These are phyloP conservation scores for Kryptopterus vitreolus DNA, from an alignment of 2,797 vertebrate genomes.

Conservation along the genomic window DNA sequence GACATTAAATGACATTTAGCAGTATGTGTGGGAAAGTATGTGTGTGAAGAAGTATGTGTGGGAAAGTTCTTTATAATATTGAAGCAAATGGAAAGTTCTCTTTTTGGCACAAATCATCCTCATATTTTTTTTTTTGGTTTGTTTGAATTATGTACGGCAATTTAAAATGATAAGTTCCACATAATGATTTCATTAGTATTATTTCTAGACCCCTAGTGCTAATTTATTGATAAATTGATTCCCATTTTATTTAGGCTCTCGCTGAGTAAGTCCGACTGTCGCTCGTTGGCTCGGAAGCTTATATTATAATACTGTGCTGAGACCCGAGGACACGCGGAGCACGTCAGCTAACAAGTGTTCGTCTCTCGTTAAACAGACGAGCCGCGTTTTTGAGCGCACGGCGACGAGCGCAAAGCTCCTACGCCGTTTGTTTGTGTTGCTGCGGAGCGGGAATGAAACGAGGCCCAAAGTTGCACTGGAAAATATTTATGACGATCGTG, in stretches of 20 bases:
- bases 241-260: not conserved
- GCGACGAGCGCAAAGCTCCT: conserved; percentile 41
- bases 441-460: conserved; percentile 44
- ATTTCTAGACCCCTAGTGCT: not conserved
- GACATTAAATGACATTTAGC: not conserved
- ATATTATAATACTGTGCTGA: conserved; percentile 26
- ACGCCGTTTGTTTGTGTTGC: conserved; percentile 54
- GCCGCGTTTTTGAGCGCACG: conserved; percentile 45
- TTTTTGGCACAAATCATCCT: not conserved
- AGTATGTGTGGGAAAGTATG: no score
- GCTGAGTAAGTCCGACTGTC: not conserved
- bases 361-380: conserved; percentile 46
- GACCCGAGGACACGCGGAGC: conserved; percentile 38
- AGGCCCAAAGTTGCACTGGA: conserved; percentile 46
- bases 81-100: not conserved
- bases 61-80: no score
- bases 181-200: conserved; percentile 10
- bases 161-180: not conserved
- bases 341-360: conserved; percentile 36
- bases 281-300: conserved; percentile 15
- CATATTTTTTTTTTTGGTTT: not conserved
- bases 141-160: not conserved
- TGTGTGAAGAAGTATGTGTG: no score
- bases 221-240: not conserved
- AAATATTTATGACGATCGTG: conserved; percentile 63